These are phyloP conservation scores for Teleiodes luculella DNA, from an alignment of 2,888 invertebrate species.

Conservation along the genomic window DNA sequence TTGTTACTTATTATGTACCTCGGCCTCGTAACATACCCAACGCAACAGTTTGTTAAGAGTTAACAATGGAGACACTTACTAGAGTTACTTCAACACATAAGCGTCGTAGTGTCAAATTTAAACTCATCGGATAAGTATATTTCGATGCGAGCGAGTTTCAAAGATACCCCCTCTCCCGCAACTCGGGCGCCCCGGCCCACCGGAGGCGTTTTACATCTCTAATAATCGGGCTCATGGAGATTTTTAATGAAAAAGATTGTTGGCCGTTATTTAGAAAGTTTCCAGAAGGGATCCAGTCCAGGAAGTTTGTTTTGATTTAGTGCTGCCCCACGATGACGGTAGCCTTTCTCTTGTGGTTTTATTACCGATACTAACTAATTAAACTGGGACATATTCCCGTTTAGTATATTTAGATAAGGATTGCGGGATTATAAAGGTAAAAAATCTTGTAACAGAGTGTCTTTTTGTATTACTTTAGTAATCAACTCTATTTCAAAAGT, in stretches of 20 bases:
- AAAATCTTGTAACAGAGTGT: no score
- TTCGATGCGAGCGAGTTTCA: not conserved
- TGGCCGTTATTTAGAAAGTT: conserved; percentile 75
- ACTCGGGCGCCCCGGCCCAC: conserved; percentile 40
- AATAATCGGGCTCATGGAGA: conserved; percentile 74
- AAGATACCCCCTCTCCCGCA: conserved; percentile 26
- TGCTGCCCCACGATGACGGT: conserved; percentile 54
- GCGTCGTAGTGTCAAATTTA: no score
- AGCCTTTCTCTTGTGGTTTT: not conserved
- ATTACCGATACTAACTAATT: conserved; percentile 56
- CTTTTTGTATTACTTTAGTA: not conserved
- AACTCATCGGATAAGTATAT: no score
- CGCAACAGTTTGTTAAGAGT: no score
- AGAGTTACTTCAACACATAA: no score
- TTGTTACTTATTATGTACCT: no score
- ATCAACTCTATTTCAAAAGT: not conserved
- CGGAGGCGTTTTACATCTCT: conserved; percentile 73
- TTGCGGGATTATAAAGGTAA: no score
- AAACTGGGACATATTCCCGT: conserved; percentile 37
- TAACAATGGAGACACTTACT: no score
- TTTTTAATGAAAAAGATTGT: conserved; percentile 78
- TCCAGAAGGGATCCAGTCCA: conserved; percentile 66
- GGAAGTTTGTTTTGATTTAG: conserved; percentile 76
- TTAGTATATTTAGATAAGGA: no score
- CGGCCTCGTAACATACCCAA: no score